Conservation (phyloP, 1,140 invertebrate species). For the Dendroctonus ponderosae region DNA sequence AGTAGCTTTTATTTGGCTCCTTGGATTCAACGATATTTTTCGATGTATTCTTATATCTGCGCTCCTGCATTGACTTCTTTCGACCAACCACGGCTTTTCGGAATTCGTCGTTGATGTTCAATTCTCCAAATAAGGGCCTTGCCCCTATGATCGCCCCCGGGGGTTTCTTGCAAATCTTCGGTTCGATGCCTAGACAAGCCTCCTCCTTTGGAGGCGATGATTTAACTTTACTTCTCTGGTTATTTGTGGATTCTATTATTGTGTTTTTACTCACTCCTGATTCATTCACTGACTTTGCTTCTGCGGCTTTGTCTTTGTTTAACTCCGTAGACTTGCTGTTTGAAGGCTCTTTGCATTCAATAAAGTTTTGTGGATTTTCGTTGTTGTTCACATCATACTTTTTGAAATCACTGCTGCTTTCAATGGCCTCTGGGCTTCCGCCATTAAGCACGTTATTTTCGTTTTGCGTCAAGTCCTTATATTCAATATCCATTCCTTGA, state of each 20-base stretch:
- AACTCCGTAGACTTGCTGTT: too few relatives aligned
- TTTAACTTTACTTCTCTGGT: constrained; percentile 6
- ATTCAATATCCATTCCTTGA: constrained; percentile 14
- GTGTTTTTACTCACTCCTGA: neutral
- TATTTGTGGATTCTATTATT: neutral
- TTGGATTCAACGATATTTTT: constrained; percentile 19
- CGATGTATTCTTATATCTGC: constrained; percentile 28
- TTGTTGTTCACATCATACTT: neutral
- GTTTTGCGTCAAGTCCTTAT: constrained; percentile 21
- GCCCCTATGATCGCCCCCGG: constrained; percentile 49
- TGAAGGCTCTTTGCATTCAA: too few relatives aligned
- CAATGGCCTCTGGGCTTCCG: neutral
- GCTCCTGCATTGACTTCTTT: constrained; percentile 38
- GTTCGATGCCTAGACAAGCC: constrained; percentile 30
- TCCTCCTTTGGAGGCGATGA: constrained; percentile 24
- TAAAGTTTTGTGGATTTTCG: neutral
- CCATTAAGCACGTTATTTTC: neutral
- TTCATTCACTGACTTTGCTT: neutral
- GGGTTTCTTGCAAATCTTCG: constrained; percentile 45
- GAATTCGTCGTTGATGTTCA: constrained; percentile 48
- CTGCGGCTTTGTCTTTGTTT: neutral
- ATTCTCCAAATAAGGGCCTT: constrained; percentile 47
- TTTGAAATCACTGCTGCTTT: neutral
- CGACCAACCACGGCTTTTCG: constrained; percentile 46
- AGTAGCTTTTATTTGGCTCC: constrained; percentile 27